A percentile compares a stretch with the other conserved stretches of the same genome.
Conservation (phyloP, 2,113 vertebrate genomes). For the Cynopterus brachyotis region DNA sequence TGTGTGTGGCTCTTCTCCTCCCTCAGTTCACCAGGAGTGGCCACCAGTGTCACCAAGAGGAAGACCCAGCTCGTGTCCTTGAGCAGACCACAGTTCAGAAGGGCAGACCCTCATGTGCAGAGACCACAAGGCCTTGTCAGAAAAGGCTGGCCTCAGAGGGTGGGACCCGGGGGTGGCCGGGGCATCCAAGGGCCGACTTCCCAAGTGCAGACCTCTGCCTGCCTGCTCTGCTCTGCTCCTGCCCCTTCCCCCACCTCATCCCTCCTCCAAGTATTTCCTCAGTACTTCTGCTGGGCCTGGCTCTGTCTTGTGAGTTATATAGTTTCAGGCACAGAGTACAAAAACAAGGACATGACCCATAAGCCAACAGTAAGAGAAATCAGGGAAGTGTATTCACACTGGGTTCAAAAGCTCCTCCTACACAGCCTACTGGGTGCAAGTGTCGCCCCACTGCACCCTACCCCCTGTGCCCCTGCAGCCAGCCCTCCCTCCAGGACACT, state of each 20-base stretch:
- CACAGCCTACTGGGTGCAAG: not conserved
- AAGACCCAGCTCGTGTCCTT: not conserved
- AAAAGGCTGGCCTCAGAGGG: not conserved
- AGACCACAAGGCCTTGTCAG: not conserved
- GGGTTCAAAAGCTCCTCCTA: not conserved
- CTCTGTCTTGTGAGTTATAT: not conserved
- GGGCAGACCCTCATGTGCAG: not conserved
- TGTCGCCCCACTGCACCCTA: rapidly evolving
- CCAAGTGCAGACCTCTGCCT: not conserved
- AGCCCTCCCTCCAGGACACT: not conserved
- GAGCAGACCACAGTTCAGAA: not conserved
- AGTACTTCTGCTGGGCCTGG: not conserved
- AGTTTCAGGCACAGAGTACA: not conserved
- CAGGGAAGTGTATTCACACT: rapidly evolving
- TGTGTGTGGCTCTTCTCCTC: rapidly evolving
- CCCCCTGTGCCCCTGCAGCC: not conserved
- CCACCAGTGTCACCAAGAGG: not conserved
- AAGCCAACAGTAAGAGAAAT: not conserved
- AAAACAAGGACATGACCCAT: not conserved
- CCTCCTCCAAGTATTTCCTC: not conserved
- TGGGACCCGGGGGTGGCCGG: not conserved
- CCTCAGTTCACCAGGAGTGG: not conserved
- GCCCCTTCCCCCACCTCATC: not conserved
- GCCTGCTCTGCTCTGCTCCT: not conserved
- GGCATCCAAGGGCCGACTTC: not conserved